Evolutionary conservation across 2,113 vertebrate species (phyloP), one percentile per base, ranked within the genome.

Genomic region (Hydrolagus affinis): DNA sequence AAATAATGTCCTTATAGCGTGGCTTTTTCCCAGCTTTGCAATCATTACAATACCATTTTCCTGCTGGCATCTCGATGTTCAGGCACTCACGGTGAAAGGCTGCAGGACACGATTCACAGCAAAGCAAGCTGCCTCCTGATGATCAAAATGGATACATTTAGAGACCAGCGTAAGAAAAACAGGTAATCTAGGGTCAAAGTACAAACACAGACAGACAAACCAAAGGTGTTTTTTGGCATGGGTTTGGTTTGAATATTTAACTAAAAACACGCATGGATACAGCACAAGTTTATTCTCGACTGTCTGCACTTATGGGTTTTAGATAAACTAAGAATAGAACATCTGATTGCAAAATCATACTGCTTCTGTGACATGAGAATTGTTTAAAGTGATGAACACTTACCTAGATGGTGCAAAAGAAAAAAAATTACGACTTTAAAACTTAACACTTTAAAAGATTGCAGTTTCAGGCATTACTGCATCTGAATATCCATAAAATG

Each of bases 21-120:
- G 97, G 97, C 80, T 97, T 98, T 92, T 96, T 98, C 88, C 98
- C 97, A 12, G 97, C 96, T 87, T 96, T 96, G 89, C 98, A 99
- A 89, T 99, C 98, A 70, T 99, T 99, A 91, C 98, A 99, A 90
- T 94, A 99, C 98, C 98, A 99, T 91, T 95, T 99, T 88, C 97
- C 98, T 91, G 97, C 96, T 4, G 97, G 97, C 94, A 99, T 99
- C 86, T 98, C 97, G 32, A 99, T 99, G 89, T 96, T 97, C 88
- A 99, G 93, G 93, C 98, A 99, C 92, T 99, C 98, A 17, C 96
- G 94, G 91, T 99, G 98, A 90, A 99, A 99, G 0, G 98, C 96
- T 62, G 98, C 98, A 1, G 97, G 97, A 89, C 98, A 99, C 0
- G 98, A 98, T 90, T 99, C 98, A 3, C 98, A 99, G 92, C 98